Base-by-base conservation (phyloP, 2,113 vertebrate genomes). In the Pygoscelis adeliae region DNA sequence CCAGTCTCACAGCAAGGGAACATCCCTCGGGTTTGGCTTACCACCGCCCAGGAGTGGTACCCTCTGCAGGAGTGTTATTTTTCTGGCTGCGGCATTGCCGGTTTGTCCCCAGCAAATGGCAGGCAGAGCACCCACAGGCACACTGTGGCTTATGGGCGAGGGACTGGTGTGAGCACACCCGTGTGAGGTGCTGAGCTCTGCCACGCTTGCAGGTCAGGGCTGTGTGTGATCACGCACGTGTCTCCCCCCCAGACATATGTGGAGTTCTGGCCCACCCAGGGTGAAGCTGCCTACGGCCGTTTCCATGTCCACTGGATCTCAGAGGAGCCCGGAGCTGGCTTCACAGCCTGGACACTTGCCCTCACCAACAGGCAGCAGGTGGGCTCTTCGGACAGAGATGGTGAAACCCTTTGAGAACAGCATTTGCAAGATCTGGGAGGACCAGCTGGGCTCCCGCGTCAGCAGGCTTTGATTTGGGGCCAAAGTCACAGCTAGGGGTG, bases 361-460 rank as follows among this genome's bases (percentile, higher is more conserved):
- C 55, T 98, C 55, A 92, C 67, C 67, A 96, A 97, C 56, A 91
- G 10, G 49, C 95, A 97, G 50, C 96, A 98, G 97, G 97, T 98
- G 74, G 8, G 92, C 3, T 36, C 10, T 94, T 56, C 40, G 53
- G 40, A 55, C 20, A 59, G 36, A 56, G 42, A 14, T 9, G 14
- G 30, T 6, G 15, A 83, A 67, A 25, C 46, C 38, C 58, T 87
- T 53, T 66, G 40, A 62, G 10, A 65, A 19, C 10, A 73, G 9
- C 32, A 7, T 61, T 69, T 71, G 32, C 12, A 25, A 67, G 32
- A 78, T 5, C 22, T 40, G 46, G 27, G 25, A 55, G 25, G 7
- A 22, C 15, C 5, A 4, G 21, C 15, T 4, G 0, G 58, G 52
- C 6, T 61, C 20, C n/a, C 32, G 27, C 2, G 4, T 32, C 56